Base-by-base conservation (phyloP, 64 coral and sea anemone genomes). In the Hydrozoanthus tunicans region DNA sequence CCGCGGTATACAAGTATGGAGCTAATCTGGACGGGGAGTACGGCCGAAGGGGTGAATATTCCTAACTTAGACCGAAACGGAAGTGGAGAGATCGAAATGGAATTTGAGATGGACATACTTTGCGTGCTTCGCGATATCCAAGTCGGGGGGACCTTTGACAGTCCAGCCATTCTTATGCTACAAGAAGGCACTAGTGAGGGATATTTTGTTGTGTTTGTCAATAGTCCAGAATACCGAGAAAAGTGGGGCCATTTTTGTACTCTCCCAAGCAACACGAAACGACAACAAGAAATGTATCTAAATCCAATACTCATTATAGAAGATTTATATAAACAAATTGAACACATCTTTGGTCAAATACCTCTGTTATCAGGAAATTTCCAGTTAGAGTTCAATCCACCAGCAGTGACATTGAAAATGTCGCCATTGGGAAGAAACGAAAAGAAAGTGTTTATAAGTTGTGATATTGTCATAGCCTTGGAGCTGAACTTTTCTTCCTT, bases 271-370 rank as follows among this genome's bases (percentile, higher is more conserved):
- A 74, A 86, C 9, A 59, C 91, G 8, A 92, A 92, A 59, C 59
- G 91, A 4, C 79, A 86, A 53, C 72, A 85, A 1, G 91, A 92
- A 79, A 69, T 92, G 91, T 92, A 86, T 26, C 58, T 92, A 64
- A 92, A 92, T 79, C 91, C 91, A 64, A 65, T 92, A 13, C 82
- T 92, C 4, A 32, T 92, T 11, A 71, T 92, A 12, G 81, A 86
- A 26, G 91, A 92, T 85, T 77, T 92, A 13, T 86, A 78, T 57
- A 66, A 64, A 58, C 91, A 92, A 78, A 86, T 92, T 78, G 91
- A 86, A 70, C 91, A 92, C 12, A 92, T 92, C 7, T 92, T 92
- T 66, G 74, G 12, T 10, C 91, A 92, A 92, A 92, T 92, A 56
- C 91, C 91, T 25, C 55, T 92, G 25, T 56, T 92, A 62, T 56